Conservation (phyloP, 2,113 vertebrate genomes). For the Centrocercus urophasianus region DNA sequence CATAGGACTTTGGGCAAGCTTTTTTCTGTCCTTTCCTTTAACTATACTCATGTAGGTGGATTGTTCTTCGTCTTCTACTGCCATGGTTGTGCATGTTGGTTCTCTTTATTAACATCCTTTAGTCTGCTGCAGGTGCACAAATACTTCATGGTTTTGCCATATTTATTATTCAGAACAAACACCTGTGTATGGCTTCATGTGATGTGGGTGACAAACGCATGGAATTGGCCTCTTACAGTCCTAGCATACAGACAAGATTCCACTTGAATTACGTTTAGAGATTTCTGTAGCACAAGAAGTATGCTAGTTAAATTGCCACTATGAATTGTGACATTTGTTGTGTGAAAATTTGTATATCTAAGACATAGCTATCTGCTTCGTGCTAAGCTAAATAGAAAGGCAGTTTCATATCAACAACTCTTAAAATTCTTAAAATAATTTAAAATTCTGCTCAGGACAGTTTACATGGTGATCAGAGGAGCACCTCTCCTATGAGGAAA, state of each 20-base stretch:
- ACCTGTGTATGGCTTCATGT: neutral
- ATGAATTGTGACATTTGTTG: neutral
- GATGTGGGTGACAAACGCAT: neutral
- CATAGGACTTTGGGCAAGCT: neutral
- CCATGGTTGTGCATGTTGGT: neutral
- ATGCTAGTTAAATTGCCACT: neutral
- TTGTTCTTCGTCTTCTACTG: neutral
- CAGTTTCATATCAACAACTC: neutral
- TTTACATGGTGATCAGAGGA: neutral
- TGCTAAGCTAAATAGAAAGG: neutral
- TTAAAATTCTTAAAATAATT: neutral
- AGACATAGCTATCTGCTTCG: neutral
- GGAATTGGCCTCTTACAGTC: neutral
- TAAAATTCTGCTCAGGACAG: neutral
- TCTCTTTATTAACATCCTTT: neutral
- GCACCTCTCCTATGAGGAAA: too few species aligned
- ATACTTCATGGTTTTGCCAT: neutral
- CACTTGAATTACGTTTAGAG: neutral
- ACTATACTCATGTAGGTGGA: neutral
- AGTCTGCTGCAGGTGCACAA: neutral
- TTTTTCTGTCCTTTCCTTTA: neutral
- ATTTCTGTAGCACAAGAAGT: neutral
- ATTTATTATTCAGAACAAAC: neutral
- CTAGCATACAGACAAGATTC: neutral
- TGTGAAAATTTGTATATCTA: neutral